Evolutionary conservation across 2,797 vertebrate genomes (phyloP).

Genomic region (Mycteria americana): DNA sequence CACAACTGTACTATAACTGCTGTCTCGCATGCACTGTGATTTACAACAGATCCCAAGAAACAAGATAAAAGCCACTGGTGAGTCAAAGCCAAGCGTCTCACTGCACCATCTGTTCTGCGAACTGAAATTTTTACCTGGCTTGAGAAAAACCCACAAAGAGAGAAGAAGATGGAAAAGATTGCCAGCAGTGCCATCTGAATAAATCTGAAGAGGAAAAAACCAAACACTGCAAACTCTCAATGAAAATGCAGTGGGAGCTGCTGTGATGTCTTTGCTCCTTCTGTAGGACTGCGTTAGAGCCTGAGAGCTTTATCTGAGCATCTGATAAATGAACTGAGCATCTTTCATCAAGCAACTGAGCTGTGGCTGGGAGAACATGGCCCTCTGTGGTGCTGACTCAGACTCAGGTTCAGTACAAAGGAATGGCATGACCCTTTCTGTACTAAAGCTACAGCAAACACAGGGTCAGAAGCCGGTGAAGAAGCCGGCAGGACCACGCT

Average conservation of each 20-base stretch:
- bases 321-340: not conserved
- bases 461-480: not conserved
- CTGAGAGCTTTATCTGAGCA: not conserved
- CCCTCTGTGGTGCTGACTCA: not conserved
- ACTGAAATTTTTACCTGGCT: not conserved
- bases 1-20: not conserved
- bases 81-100: not conserved
- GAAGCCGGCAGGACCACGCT: not conserved
- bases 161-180: not conserved
- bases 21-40: not conserved
- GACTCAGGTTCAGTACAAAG: not conserved
- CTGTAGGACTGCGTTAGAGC: not conserved
- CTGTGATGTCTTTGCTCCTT: not conserved
- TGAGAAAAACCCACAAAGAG: not conserved
- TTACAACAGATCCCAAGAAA: not conserved
- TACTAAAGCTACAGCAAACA: not conserved
- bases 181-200: not conserved
- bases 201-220: not conserved
- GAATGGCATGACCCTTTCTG: not conserved
- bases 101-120: not conserved
- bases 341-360: not conserved
- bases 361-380: not conserved
- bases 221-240: not conserved
- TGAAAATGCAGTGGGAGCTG: not conserved
- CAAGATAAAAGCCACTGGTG: not conserved